Conservation (phyloP, 2,888 invertebrate species). For the Resseliella maxima region DNA sequence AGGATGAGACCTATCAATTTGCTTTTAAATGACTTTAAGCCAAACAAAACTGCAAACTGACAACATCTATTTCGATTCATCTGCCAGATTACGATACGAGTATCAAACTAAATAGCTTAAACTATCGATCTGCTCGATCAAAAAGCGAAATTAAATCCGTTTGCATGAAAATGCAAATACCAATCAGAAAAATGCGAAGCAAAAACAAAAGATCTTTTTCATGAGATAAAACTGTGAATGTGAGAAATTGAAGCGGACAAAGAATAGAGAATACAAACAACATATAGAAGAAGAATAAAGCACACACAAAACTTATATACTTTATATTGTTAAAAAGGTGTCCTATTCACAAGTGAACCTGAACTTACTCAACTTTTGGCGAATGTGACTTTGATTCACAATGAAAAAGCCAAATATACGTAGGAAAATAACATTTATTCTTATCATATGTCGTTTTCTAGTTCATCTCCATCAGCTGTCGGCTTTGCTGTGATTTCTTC, state of each 20-base stretch:
- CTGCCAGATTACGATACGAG: not conserved
- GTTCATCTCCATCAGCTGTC: conserved; percentile 53
- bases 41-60: conserved; percentile 53
- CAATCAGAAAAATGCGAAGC: not conserved
- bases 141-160: conserved; percentile 17
- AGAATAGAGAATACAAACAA: not conserved
- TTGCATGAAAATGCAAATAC: conserved; percentile 10
- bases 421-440: conserved; percentile 11
- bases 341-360: not conserved
- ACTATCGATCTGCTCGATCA: not conserved
- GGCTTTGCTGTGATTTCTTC: conserved; percentile 36
- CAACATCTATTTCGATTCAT: conserved; percentile 29
- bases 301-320: not conserved
- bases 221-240: not conserved
- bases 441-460: conserved; percentile 48
- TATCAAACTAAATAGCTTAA: conserved; percentile 42
- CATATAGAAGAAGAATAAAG: not conserved
- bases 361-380: not conserved
- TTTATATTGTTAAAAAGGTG: not conserved
- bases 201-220: conserved; percentile 13
- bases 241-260: not conserved
- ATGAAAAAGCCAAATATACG: not conserved
- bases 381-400: not conserved
- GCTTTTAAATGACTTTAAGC: conserved; percentile 35
- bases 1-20: conserved; percentile 21